Base-by-base conservation (phyloP, 1,140 invertebrate species). In the Drosophila melanica region DNA sequence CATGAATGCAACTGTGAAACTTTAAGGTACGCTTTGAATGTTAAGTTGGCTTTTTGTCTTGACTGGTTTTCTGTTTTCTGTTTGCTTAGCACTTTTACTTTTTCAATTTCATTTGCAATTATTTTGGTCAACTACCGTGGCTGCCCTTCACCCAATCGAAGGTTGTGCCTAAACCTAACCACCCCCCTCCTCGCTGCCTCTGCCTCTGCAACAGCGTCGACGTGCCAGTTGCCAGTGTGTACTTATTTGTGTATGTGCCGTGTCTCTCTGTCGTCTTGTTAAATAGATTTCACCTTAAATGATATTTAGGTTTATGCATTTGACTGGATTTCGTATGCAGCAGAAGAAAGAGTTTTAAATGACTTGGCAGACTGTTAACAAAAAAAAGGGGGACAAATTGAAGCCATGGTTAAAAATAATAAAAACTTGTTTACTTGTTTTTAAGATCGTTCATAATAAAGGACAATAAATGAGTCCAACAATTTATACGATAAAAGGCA, bases 1-100 rank as follows among this genome's bases (percentile, higher is more conserved):
- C 65, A 78, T 78, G 57, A 75, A 77, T 77, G 74, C 74, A 77
- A 66, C 68, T 76, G 57, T 67, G 68, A 76, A 76, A 67, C 59
- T 45, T 70, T 58, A 75, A 77, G 62, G 44, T 57, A 59, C 59
- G 48, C 39, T 70, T 70, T 75, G 72, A 75, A 77, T 77, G 53
- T 59, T 70, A 75, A 77, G 42, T 70, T 62, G 33, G 69, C 39
- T 42, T 74, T 69, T 35, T 62, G 23, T 60, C 53, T 66, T 63
- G 6, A 41, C 48, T 50, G 47, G 37, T 18, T 51, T 50, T 39
- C 23, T 27, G n/a, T 41, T 44, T 23, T 59, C 20, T 60, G 55
- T 72, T 72, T 72, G 44, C 42, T 59, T 50, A 62, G 57, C 69
- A 75, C 72, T 75, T 75, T 75, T 78, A 66, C 60, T 66, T 78